Evolutionary conservation across 1,140 invertebrate genomes (phyloP).

Genomic region (Papilio polyxenes): DNA sequence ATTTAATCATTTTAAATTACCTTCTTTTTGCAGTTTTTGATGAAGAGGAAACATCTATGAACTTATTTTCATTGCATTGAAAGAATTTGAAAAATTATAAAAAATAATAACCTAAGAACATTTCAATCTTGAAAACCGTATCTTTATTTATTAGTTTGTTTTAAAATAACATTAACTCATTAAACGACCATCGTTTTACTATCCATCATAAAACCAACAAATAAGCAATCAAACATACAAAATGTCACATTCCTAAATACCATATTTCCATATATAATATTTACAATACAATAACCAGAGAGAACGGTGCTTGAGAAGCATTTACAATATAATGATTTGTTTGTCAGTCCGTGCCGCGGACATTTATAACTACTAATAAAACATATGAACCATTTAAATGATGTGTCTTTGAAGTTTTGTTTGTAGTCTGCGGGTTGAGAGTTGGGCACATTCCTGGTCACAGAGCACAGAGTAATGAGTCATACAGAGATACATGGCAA

Average conservation of each 20-base stretch:
- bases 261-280: conserved; percentile 33
- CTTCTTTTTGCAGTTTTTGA: not conserved
- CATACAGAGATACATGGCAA: conserved; percentile 53
- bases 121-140: not conserved
- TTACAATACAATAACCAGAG: conserved; percentile 41
- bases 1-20: not conserved
- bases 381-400: conserved; percentile 38
- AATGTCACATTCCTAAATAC: conserved; percentile 34
- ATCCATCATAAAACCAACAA: conserved; percentile 19
- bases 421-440: conserved; percentile 50
- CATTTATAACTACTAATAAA: conserved; percentile 56
- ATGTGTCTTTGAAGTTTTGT: conserved; percentile 47
- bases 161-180: not conserved
- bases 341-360: conserved; percentile 48
- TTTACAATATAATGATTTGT: conserved; percentile 48
- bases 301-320: conserved; percentile 37
- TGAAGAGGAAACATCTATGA: too few relatives aligned
- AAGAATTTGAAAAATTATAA: too few relatives aligned
- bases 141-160: not conserved
- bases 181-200: not conserved
- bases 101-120: not conserved
- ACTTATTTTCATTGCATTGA: too few relatives aligned
- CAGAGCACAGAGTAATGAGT: conserved; percentile 53
- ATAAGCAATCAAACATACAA: not conserved
- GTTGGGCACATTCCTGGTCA: conserved; percentile 45